Base-by-base conservation (phyloP, 2,113 vertebrate species). In the Gorsachius goisagi region DNA sequence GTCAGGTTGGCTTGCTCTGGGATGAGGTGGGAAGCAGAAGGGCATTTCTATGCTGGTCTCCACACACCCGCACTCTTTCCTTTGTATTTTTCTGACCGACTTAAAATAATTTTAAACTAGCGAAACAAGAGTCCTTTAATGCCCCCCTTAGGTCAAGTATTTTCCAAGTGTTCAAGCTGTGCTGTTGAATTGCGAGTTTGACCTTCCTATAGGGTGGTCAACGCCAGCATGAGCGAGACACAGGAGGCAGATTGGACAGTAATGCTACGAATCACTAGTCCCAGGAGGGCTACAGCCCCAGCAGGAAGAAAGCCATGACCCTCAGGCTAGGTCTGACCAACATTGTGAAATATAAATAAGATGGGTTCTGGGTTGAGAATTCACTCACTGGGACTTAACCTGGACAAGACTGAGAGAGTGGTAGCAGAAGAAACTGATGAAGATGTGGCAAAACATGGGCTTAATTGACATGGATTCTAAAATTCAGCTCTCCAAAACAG, bases 141-240 rank as follows among this genome's bases (percentile, higher is more conserved):
- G 18, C 12, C 5, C 6, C 11, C 8, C 35, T 9, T 41, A 24
- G 41, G 12, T 37, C 35, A 76, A 44, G 12, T 15, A 41, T 49
- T 55, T 53, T 32, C 60, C 67, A 81, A 19, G 9, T 63, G 22
- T 50, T 87, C n/a, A n/a, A 75, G 63, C 8, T 50, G 21, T 20
- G 41, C 39, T 81, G 26, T 37, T 32, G 41, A 50, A 37, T n/a
- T 37, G 22, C 0, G 0, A 50, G 32, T 15, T 56, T 55, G 30
- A 39, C 13, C 27, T 73, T 76, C 58, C 32, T 33, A 26, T 6
- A 39, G 32, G 22, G 15, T 24, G 23, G 19, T 28, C 41, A 50
- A 28, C 0, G 0, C 9, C 22, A 58, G 6, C 15, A 22, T 7
- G 15, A 69, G 21, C 1, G 1, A 80, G 47, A 27, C 17, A 15